Percentiles rank a stretch among this genome's conserved stretches.
Conservation (phyloP, 2,888 invertebrate genomes). For the Lacanobia wlatinum region DNA sequence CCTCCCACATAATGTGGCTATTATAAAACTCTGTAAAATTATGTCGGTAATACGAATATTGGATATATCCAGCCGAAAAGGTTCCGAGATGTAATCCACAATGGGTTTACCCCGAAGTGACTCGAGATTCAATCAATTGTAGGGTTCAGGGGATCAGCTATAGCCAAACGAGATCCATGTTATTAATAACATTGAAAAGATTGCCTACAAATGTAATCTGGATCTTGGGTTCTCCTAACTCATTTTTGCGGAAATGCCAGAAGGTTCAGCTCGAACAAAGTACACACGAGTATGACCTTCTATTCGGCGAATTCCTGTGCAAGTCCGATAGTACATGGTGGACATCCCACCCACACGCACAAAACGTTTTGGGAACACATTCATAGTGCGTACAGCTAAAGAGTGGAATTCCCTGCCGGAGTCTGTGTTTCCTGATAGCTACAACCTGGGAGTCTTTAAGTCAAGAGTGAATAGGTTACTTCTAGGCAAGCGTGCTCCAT, state of each 20-base stretch:
- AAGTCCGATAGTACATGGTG: too few species aligned
- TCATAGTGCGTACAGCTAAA: too few species aligned
- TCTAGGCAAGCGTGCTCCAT: too few species aligned
- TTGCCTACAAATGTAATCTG: constrained; percentile 3
- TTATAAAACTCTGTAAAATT: constrained; percentile 42
- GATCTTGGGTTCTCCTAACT: not conserved
- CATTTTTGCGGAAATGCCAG: constrained; percentile 1
- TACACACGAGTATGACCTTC: not conserved
- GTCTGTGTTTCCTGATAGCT: too few species aligned
- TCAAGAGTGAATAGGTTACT: too few species aligned
- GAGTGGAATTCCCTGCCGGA: too few species aligned
- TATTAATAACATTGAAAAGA: constrained; percentile 48
- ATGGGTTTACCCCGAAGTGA: constrained; percentile 43
- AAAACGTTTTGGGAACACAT: too few species aligned
- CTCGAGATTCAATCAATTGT: constrained; percentile 52
- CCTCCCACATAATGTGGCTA: constrained; percentile 20
- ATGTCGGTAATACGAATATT: constrained; percentile 36
- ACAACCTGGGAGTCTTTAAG: too few species aligned
- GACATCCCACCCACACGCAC: too few species aligned
- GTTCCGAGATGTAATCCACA: constrained; percentile 37
- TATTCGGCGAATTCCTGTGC: too few species aligned
- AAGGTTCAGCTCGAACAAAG: not conserved
- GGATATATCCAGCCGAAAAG: constrained; percentile 33
- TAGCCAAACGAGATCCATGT: constrained; percentile 22
- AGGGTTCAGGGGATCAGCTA: constrained; percentile 22